phyloP scores from a whole-genome alignment of 2,888 invertebrate genomes.

The Cerastoderma edule region DNA sequence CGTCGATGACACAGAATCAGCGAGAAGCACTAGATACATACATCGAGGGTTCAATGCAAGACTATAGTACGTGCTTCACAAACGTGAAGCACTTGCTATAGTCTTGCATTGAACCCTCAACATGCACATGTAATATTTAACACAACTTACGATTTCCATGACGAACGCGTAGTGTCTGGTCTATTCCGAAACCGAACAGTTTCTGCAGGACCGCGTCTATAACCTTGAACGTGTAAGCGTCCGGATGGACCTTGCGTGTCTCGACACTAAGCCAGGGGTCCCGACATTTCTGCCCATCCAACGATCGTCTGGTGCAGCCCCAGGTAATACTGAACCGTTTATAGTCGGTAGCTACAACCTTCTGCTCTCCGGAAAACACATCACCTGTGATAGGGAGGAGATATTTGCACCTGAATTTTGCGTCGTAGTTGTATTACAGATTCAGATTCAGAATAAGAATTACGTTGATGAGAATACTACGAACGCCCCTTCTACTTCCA shows the following conservation, averaged over 20 bases:
- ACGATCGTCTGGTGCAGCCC: background rate
- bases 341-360: slow-evolving; percentile 15
- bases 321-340: background rate
- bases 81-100: no score
- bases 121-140: no score
- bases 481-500: no score
- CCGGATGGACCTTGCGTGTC: background rate
- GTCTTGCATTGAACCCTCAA: no score
- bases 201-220: background rate
- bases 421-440: background rate
- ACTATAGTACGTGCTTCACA: no score
- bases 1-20: no score
- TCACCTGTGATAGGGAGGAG: background rate
- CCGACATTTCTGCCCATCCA: slow-evolving; percentile 3
- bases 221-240: background rate
- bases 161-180: background rate
- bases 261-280: slow-evolving; percentile 9
- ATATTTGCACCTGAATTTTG: background rate
- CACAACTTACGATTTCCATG: background rate
- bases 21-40: no score
- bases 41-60: no score
- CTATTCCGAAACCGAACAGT: background rate
- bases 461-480: no score
- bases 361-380: background rate
- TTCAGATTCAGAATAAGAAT: no score